Evolutionary conservation across 1,140 invertebrate genomes (phyloP), one percentile per base, ranked within the genome.

Genomic region (Zaprionus davidi): DNA sequence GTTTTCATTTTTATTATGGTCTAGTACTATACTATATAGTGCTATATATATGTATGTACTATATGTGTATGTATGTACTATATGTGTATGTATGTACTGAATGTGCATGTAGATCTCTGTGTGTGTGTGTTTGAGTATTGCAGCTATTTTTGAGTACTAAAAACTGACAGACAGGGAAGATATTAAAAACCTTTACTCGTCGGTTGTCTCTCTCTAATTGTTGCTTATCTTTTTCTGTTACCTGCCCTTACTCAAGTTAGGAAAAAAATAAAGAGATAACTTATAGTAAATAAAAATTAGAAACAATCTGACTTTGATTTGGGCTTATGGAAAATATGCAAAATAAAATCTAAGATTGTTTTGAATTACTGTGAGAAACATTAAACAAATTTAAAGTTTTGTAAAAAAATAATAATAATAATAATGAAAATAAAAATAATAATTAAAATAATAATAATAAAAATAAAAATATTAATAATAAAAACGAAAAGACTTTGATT

Each of bases 1-100:
- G 22, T 65, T 71, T 71, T 36, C 56, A 76, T 55, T 76, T 55
- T 58, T 71, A 71, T 76, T 59, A 63, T 75, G 56, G 11, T 51
- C 31, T 67, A 53, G 12, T 62, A n/a, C 44, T 26, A 6, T 44
- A 12, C 13, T 24, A 38, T 36, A 49, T 46, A 49, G 55, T 58
- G 20, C 12, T 62, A 24, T 44, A 15, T 53, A 22, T 38, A 22
- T 66, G 9, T 44, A 22, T 22, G 22, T 22, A 22, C 22, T 22
- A 22, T 2, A 2, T 22, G 22, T 22, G 13, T 56, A 22, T 44
- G n/a, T 62, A 12, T 66, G 55, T 38, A n/a, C 26, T 1, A 2
- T 28, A 1, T 6, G 26, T 41, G 13, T 44, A 22, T 44, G n/a
- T 62, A 13, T 66, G 55, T 41, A 24, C 2, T 31, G 9, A 11